Evolutionary conservation across 2,888 invertebrate species (phyloP), one percentile per base, ranked within the genome.

Genomic region (Formica aserva): DNA sequence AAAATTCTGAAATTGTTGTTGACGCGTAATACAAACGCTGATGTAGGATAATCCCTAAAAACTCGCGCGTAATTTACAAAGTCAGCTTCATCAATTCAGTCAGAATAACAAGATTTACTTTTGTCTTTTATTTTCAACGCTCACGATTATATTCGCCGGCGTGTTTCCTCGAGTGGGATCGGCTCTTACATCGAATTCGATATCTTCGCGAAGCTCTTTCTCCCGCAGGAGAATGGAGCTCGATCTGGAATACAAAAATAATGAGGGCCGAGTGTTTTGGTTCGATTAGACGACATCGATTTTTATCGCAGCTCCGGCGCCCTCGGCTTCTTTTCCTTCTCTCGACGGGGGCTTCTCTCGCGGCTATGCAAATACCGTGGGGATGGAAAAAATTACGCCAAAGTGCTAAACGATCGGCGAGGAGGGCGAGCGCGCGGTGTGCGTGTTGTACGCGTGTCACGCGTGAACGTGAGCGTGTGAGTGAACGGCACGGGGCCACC

Each of bases 341-440:
- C 85, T 82, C 83, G 63, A 69, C 26, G 81, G 84, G 89, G 75
- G 80, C 62, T 60, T 52, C 80, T 62, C 82, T 90, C 89, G 92
- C 87, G 91, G 91, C 93, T 94, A 94, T 94, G 93, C 94, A 94
- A 94, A 94, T 94, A 93, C 87, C 85, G 89, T 69, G 83, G 89
- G 90, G 90, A 86, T 87, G 89, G 90, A 92, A 94, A 94, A 94
- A 94, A 94, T 94, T 94, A 94, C 94, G 91, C 91, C 92, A 93
- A 94, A 94, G 94, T 94, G 94, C 94, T 94, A 94, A 94, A 94
- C 94, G 94, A 94, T 94, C 94, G 71, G 93, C 89, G 91, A 90
- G 89, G 88, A 89, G 88, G 86, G 86, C 86, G 89, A 82, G 71
- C 85, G 86, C 84, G 85, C 86, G 65, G 74, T 65, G 76, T 60